Conservation (phyloP, 2,888 invertebrate genomes). For the Ptilodon capucinus region DNA sequence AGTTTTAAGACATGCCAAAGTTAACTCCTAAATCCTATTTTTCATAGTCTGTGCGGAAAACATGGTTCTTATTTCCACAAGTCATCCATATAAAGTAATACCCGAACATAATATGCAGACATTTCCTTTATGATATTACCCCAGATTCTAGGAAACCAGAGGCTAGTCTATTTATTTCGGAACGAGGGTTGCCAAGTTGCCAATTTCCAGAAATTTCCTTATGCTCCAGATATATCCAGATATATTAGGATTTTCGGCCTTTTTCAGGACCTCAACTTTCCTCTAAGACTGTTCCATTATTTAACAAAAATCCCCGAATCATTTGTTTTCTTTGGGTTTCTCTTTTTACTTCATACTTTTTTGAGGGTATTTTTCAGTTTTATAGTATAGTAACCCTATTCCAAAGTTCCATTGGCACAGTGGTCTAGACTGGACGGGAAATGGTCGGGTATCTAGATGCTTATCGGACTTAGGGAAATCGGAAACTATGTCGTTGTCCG, state of each 20-base stretch:
- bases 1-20: background rate
- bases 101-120: background rate
- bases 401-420: slow-evolving; percentile 15
- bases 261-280: no score
- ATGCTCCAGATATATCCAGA: no score
- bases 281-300: no score
- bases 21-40: background rate
- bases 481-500: slow-evolving; percentile 32
- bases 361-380: no score
- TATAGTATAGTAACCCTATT: slow-evolving; percentile 7
- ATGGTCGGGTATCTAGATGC: slow-evolving; percentile 56
- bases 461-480: slow-evolving; percentile 54
- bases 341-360: no score
- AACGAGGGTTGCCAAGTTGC: no score
- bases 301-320: no score
- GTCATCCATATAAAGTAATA: background rate
- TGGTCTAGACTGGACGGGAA: slow-evolving; percentile 41
- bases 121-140: background rate
- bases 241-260: no score
- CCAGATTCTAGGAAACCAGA: slow-evolving; percentile 6
- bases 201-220: no score
- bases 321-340: no score
- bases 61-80: background rate
- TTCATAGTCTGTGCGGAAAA: no score
- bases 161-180: slow-evolving; percentile 14